Base-by-base conservation (phyloP, 2,113 vertebrate genomes). In the Chamaetylas fuelleborni region DNA sequence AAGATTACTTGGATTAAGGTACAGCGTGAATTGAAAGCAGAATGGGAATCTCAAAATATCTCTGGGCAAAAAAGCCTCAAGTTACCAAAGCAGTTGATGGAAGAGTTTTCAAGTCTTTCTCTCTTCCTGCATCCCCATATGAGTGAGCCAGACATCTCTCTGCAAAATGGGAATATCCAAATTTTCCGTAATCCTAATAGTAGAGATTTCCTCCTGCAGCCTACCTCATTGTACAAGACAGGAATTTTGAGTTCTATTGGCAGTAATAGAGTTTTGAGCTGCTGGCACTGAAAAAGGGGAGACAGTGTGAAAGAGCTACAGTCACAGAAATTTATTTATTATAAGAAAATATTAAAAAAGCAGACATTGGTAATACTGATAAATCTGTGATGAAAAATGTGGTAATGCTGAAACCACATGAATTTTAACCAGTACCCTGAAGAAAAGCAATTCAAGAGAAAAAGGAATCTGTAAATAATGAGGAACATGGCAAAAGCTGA, bases 401-500 rank as follows among this genome's bases (percentile, higher is more conserved):
- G 6, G 58, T 83, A 70, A 65, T 42, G 66, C 92, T 93, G 82
- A 82, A 94, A 61, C 36, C 28, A 34, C 79, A 50, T 70, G 74
- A 85, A 93, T 95, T 94, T 92, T 88, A 95, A 94, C 88, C 80
- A 86, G 86, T 62, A 78, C 74, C 88, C 70, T 12, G 26, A 95
- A 77, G 74, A 82, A 90, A 92, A 90, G 79, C 80, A 66, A 66
- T 88, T 93, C 64, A 90, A 80, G 79, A 57, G 92, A 33, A 92
- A 94, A 94, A 90, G 23, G 79, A 79, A 73, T 70, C 88, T 40
- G 40, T 93, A 80, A 88, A 88, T 86, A 93, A 96, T 83, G 95
- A 93, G 94, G 93, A 94, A 90, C 85, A 82, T 80, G 92, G 92
- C 88, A 97, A 96, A 96, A 90, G 92, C 90, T 94, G 94, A 96